Percentiles rank a stretch among this genome's conserved stretches.
Evolutionary conservation across 2,888 invertebrate species (phyloP).

Genomic region (Microchrysa polita): DNA sequence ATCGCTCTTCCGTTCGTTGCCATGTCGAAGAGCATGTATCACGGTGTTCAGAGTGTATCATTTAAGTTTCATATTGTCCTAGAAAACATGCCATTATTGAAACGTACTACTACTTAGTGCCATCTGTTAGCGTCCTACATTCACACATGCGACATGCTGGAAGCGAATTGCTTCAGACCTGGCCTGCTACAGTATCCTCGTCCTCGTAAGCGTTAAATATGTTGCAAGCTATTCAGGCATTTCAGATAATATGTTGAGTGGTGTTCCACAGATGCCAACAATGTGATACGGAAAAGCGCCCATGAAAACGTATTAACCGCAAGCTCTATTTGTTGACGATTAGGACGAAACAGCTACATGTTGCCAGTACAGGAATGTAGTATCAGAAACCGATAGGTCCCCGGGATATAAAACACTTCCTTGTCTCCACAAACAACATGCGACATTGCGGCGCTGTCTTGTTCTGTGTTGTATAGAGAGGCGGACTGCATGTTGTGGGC

Average conservation of each 20-base stretch:
- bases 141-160: neutral
- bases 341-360: slow-evolving; percentile 32
- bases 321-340: slow-evolving; percentile 35
- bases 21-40: too few species aligned
- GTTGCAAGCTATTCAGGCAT: slow-evolving; percentile 25
- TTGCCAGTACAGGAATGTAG: neutral
- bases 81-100: neutral
- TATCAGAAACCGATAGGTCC: neutral
- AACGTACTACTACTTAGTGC: neutral
- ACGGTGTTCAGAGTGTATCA: too few species aligned
- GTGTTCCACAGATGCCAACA: slow-evolving; percentile 22
- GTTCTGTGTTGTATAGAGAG: neutral
- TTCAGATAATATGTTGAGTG: slow-evolving; percentile 24
- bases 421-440: slow-evolving; percentile 4
- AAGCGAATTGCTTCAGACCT: neutral
- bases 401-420: slow-evolving; percentile 16
- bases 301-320: slow-evolving; percentile 34
- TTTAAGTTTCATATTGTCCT: neutral
- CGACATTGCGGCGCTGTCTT: neutral
- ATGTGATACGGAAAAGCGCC: slow-evolving; percentile 29
- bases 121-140: slow-evolving; percentile 2
- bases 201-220: slow-evolving; percentile 18
- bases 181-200: too few species aligned
- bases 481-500: neutral
- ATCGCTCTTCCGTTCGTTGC: too few species aligned